Evolutionary conservation across 2,888 invertebrate genomes (phyloP), one percentile per base, ranked within the genome.

Genomic region (Aporophyla lueneburgensis): DNA sequence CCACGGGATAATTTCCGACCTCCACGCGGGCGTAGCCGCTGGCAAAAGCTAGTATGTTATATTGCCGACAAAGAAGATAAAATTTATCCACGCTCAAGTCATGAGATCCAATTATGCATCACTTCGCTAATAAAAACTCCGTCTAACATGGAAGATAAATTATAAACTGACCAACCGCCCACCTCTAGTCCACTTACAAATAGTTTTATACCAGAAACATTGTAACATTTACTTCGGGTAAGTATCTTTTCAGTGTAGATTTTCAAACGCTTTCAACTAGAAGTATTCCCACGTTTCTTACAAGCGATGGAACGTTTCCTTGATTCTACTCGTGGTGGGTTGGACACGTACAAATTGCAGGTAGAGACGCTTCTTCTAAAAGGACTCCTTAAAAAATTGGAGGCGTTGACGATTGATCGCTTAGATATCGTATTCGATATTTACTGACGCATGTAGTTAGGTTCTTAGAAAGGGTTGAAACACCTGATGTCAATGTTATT

Each of bases 331-430:
- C 67, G 40, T 82, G 73, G 75, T 76, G 76, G 84, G 72, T 78
- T 43, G 40, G 86, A 87, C 80, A 78, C 76, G 76, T 86, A 86
- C 78, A 87, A 88, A 88, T 86, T 78, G 83, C 74, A 86, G 87
- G 88, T 76, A 83, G 78, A 58, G 33, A 74, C 51, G 68, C 63
- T 83, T 61, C 54, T 76, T 80, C 71, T 65, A 78, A 84, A 77
- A 71, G 77, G 79, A 82, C 84, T 86, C 74, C 74, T 78, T 84
- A 88, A 88, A 84, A 88, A 88, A 87, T 88, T 87, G 88, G 82
- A 69, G 75, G 63, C 76, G 68, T 76, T 75, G 66, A 71, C 82
- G 86, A 86, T 86, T 80, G 88, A 87, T 87, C 77, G 78, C 16
- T 19, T 63, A 51, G 59, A 65, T n/a, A 63, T 72, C 62, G 68